Base-by-base conservation (phyloP, 1,140 invertebrate species). In the Drosophila virilis region DNA sequence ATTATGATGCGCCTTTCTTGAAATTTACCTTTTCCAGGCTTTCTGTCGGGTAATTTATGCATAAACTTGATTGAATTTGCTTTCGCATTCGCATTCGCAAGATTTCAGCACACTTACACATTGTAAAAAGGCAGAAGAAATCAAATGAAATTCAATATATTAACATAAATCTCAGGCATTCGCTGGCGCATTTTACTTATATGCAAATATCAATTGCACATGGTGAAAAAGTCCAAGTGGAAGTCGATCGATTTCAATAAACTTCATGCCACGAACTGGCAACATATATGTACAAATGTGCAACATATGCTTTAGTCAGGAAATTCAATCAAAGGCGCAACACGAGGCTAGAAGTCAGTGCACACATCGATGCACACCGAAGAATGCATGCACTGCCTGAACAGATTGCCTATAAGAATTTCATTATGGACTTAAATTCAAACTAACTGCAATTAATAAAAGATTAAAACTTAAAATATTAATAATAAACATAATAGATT, bases 61-160 rank as follows among this genome's bases (percentile, higher is more conserved):
- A 51, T 15, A 67, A 83, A 77, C 71, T 77, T 79, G 83, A 86
- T 88, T 86, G 79, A 86, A 86, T 89, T 89, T 78, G 42, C 60
- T 70, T 38, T 46, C 43, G 43, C 48, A 57, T 43, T 42, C 40
- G 55, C 64, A 59, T 74, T 65, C 76, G 71, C 50, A 71, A 72
- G 58, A 70, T 74, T 83, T 73, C 68, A 76, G 59, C 64, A 62
- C 42, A 38, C 58, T 51, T 8, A 38, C 32, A 17, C 32, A 58
- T 9, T 61, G 57, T 61, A 37, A 37, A 13, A 13, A 67, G 75
- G 61, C 38, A 61, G 37, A 69, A 32, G 33, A 32, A 76, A 82
- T 82, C 78, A 79, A 82, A 79, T 80, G 76, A 89, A 89, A 83
- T 83, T 83, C 84, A 77, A 88, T 88, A 83, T 89, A 88, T 88